phyloP scores from a whole-genome alignment of 2,797 vertebrate species.

The Channallabes apus region DNA sequence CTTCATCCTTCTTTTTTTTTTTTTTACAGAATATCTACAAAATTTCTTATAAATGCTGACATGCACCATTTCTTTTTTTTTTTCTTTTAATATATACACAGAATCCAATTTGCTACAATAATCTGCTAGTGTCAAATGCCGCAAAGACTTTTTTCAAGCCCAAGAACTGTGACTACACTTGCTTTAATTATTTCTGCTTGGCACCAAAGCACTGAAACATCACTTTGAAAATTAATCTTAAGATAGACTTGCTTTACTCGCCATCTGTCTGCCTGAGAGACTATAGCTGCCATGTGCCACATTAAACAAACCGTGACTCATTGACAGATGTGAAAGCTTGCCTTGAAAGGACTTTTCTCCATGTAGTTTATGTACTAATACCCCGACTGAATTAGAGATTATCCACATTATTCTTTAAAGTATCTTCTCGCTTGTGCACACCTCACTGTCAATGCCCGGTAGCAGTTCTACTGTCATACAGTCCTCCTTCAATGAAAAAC shows the following conservation, averaged over 20 bases:
- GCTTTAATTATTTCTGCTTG: constrained; percentile 47
- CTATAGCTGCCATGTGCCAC: constrained; percentile 26
- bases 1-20: background rate
- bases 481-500: background rate
- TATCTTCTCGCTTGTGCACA: background rate
- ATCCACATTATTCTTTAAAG: constrained; percentile 4
- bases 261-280: constrained; percentile 33
- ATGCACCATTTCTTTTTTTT: constrained; percentile 28
- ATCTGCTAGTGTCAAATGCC: constrained; percentile 25
- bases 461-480: background rate
- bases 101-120: constrained; percentile 54
- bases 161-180: constrained; percentile 40
- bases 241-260: constrained; percentile 6
- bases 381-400: constrained; percentile 1
- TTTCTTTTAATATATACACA: constrained; percentile 28
- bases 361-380: constrained; percentile 16
- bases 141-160: constrained; percentile 51
- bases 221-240: constrained; percentile 35
- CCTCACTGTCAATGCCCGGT: background rate
- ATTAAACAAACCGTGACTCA: constrained; percentile 36
- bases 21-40: background rate
- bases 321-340: background rate
- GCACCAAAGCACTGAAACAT: constrained; percentile 5
- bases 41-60: constrained; percentile 48
- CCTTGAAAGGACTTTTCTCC: background rate